phyloP scores from a whole-genome alignment of 2,888 invertebrate species.

The Neuroscelio doddi region DNA sequence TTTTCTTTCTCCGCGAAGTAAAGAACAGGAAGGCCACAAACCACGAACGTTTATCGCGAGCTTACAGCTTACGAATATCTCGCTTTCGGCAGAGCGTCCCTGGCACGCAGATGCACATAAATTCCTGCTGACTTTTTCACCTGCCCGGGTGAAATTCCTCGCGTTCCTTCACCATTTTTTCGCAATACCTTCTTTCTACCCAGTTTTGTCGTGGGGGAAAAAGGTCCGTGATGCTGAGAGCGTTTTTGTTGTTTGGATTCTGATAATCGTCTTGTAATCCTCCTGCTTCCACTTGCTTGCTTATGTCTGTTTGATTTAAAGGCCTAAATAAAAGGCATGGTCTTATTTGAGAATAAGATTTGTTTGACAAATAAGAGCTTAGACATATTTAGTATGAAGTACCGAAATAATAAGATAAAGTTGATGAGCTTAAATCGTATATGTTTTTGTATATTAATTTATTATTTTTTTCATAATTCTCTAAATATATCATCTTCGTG shows the following conservation, averaged over 20 bases:
- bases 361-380: background rate
- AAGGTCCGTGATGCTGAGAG: constrained; percentile 7
- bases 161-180: constrained; percentile 14
- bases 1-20: constrained; percentile 11
- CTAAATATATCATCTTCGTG: too few species aligned
- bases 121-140: constrained; percentile 8
- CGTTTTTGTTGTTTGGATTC: constrained; percentile 2
- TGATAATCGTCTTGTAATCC: constrained; percentile 22
- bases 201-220: constrained; percentile 8
- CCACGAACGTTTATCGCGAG: constrained; percentile 15
- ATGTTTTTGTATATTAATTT: too few species aligned
- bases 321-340: background rate
- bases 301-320: constrained; percentile 12
- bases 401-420: too few species aligned
- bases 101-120: constrained; percentile 15
- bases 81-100: constrained; percentile 9
- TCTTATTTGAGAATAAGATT: background rate
- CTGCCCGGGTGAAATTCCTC: constrained; percentile 9
- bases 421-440: too few species aligned
- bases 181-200: constrained; percentile 6
- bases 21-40: constrained; percentile 13
- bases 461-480: too few species aligned
- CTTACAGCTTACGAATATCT: constrained; percentile 20
- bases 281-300: constrained; percentile 1
- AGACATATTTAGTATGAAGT: background rate